phyloP scores from a whole-genome alignment of 92 coral and sea anemone genomes.

The Isaurus tuberculatus region DNA sequence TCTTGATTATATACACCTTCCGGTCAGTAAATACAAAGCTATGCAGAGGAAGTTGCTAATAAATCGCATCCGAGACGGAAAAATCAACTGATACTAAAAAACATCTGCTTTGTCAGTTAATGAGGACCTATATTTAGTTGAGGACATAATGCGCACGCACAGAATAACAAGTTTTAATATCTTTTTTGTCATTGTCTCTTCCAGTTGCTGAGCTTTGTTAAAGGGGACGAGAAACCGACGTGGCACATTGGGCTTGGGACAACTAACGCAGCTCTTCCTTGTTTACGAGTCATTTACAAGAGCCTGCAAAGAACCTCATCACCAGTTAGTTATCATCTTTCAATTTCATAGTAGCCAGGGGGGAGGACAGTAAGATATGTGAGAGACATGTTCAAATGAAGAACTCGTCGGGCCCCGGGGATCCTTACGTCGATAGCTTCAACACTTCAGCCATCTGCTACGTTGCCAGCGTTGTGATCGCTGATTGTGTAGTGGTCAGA shows the following conservation, averaged over 20 bases:
- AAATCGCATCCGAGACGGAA: too few relatives aligned
- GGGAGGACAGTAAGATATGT: too few relatives aligned
- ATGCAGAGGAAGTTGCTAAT: not conserved
- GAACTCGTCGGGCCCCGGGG: too few relatives aligned
- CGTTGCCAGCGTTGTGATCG: too few relatives aligned
- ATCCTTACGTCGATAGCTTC: too few relatives aligned
- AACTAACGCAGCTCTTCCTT: conserved; percentile 65
- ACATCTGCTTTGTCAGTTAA: not conserved
- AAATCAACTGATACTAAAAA: not conserved
- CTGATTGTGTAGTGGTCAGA: too few relatives aligned
- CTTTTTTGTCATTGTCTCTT: not conserved
- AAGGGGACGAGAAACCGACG: conserved; percentile 58
- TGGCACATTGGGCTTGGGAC: conserved; percentile 66
- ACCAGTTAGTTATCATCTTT: conserved; percentile 67
- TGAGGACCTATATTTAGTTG: not conserved
- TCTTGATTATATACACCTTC: too few relatives aligned
- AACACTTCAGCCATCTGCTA: too few relatives aligned
- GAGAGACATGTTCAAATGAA: too few relatives aligned
- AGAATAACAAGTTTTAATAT: too few relatives aligned
- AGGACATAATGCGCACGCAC: not conserved
- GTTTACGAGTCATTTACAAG: conserved; percentile 84
- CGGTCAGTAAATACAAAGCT: not conserved
- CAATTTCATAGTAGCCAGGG: not conserved
- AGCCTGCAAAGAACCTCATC: conserved; percentile 90
- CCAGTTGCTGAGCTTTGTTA: conserved; percentile 79